Conservation (phyloP, 2,113 vertebrate species). For the Lota lota region DNA sequence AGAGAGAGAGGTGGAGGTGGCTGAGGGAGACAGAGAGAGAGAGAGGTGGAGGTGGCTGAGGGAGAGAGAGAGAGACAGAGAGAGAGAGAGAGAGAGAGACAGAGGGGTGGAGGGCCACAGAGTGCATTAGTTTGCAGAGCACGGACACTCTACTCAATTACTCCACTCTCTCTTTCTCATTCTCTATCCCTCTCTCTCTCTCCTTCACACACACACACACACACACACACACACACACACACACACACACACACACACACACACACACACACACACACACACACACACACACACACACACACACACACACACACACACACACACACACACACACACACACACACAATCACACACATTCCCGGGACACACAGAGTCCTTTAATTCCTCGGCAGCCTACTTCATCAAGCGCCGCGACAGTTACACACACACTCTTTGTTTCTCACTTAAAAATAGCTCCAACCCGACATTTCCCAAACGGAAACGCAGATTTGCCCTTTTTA, state of each 20-base stretch:
- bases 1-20: slow-evolving; percentile 26
- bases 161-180: slow-evolving; percentile 44
- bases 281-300: background rate
- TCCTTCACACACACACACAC: background rate
- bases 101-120: slow-evolving; percentile 43
- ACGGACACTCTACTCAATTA: slow-evolving; percentile 71
- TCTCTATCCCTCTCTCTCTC: slow-evolving; percentile 9
- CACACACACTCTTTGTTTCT: too few relatives aligned
- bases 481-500: too few relatives aligned
- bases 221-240: too few relatives aligned
- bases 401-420: too few relatives aligned
- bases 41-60: slow-evolving; percentile 23
- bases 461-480: too few relatives aligned
- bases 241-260: slow-evolving; percentile 1
- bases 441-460: too few relatives aligned
- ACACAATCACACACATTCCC: too few relatives aligned
- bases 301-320: too few relatives aligned
- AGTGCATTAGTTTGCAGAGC: slow-evolving; percentile 67
- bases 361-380: too few relatives aligned
- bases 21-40: slow-evolving; percentile 17
- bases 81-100: slow-evolving; percentile 28
- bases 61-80: slow-evolving; percentile 23
- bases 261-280: background rate
- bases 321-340: slow-evolving; percentile 3
- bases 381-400: too few relatives aligned